phyloP scores from a whole-genome alignment of 2,888 invertebrate genomes.

The Drosophila infuscata region DNA sequence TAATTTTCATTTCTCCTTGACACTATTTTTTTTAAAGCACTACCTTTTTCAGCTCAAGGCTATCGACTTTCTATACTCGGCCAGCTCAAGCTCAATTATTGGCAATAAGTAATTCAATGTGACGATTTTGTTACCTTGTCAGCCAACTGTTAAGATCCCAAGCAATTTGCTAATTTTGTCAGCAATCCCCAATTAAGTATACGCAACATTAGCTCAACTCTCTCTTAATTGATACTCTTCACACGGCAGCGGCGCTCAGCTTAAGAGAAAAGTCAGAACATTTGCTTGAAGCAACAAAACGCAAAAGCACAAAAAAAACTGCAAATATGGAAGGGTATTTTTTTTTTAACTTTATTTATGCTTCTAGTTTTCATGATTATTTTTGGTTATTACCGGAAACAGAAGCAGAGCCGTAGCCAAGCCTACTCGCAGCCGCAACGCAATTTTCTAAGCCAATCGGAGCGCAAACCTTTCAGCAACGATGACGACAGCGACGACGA shows the following conservation, averaged over 20 bases:
- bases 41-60: not conserved
- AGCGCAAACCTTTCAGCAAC: conserved; percentile 66
- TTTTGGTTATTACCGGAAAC: conserved; percentile 32
- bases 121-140: not conserved
- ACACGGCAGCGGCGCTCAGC: conserved; percentile 21
- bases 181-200: conserved; percentile 47
- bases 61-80: not conserved
- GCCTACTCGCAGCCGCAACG: conserved; percentile 80
- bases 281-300: conserved; percentile 8
- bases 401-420: conserved; percentile 71
- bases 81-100: not conserved
- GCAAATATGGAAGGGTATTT: conserved; percentile 11
- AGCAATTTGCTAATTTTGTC: not conserved
- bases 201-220: conserved; percentile 45
- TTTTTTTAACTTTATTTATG: conserved; percentile 23
- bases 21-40: not conserved
- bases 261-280: conserved; percentile 37
- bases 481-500: conserved; percentile 46
- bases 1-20: not conserved
- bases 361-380: conserved; percentile 39
- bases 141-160: not conserved
- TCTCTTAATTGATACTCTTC: conserved; percentile 55
- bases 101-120: conserved; percentile 1
- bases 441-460: conserved; percentile 84
- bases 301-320: conserved; percentile 1